Evolutionary conservation across 2,797 vertebrate species (phyloP).

Genomic region (Cynopterus sphinx): DNA sequence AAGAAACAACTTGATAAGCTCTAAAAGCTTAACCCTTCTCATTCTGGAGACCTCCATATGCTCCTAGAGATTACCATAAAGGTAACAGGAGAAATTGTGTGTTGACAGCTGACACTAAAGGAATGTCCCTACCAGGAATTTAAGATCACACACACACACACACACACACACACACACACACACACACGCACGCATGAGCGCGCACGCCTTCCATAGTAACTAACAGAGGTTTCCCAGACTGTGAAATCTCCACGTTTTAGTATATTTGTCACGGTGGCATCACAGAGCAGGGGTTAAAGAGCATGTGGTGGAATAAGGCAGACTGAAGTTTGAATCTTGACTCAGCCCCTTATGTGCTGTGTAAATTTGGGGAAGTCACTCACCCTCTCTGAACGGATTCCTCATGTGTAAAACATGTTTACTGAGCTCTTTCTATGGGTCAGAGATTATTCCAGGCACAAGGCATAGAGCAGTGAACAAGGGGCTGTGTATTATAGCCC

Average conservation of each 20-base stretch:
- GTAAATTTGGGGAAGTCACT: neutral
- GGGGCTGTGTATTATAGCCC: neutral
- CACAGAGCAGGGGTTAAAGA: neutral
- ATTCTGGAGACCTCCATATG: neutral
- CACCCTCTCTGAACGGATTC: neutral
- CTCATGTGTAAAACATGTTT: neutral
- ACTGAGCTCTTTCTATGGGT: neutral
- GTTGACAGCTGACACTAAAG: neutral
- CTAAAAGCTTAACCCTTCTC: constrained; percentile 54
- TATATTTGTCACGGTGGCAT: neutral
- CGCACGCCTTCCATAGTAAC: neutral
- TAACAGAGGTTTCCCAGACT: neutral
- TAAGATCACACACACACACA: neutral
- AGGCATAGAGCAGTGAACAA: neutral
- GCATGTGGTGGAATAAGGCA: neutral
- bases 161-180: neutral
- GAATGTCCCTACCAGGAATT: neutral
- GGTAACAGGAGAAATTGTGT: neutral
- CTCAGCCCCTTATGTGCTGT: neutral
- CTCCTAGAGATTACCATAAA: neutral
- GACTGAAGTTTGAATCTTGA: neutral
- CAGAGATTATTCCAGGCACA: neutral
- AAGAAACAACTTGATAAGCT: neutral
- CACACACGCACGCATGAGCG: neutral
- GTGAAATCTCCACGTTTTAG: neutral